Evolutionary conservation across 2,888 invertebrate genomes (phyloP).

Genomic region (Himalopsyche kuldschensis): DNA sequence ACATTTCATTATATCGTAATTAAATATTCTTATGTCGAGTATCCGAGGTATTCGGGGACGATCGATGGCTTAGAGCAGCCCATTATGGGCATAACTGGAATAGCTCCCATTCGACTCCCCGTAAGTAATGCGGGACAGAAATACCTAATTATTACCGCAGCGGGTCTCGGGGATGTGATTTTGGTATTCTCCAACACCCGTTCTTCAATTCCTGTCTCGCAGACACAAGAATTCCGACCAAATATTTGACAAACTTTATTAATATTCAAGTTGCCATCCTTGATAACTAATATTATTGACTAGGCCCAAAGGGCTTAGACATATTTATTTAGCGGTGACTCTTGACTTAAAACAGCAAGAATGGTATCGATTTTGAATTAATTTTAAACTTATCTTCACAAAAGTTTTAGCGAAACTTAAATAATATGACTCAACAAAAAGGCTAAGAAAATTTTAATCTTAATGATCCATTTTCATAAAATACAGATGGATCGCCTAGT

Average conservation of each 20-base stretch:
- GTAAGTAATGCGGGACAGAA: constrained; percentile 33
- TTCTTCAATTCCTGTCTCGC: background rate
- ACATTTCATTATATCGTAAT: too few relatives aligned
- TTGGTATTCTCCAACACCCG: background rate
- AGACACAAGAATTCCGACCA: background rate
- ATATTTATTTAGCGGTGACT: too few relatives aligned
- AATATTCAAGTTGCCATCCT: background rate
- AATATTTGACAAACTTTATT: background rate
- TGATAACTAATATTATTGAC: background rate
- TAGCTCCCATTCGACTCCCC: constrained; percentile 27
- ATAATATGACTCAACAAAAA: too few relatives aligned
- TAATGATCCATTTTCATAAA: too few relatives aligned
- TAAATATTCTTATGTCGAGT: background rate
- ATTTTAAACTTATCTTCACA: too few relatives aligned
- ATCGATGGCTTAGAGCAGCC: constrained; percentile 1
- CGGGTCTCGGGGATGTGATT: constrained; percentile 10
- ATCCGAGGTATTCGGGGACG: background rate
- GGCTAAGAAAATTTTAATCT: too few relatives aligned
- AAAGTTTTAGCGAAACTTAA: too few relatives aligned
- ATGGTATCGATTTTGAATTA: too few relatives aligned
- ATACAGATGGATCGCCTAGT: too few relatives aligned
- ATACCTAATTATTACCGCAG: constrained; percentile 31
- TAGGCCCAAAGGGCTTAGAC: background rate
- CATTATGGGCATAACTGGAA: constrained; percentile 35
- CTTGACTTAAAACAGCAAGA: too few relatives aligned